A percentile compares a stretch with the other conserved stretches of the same genome.
Evolutionary conservation across 92 coral and sea anemone species (phyloP).

Genomic region (Scolanthus callimorphus): DNA sequence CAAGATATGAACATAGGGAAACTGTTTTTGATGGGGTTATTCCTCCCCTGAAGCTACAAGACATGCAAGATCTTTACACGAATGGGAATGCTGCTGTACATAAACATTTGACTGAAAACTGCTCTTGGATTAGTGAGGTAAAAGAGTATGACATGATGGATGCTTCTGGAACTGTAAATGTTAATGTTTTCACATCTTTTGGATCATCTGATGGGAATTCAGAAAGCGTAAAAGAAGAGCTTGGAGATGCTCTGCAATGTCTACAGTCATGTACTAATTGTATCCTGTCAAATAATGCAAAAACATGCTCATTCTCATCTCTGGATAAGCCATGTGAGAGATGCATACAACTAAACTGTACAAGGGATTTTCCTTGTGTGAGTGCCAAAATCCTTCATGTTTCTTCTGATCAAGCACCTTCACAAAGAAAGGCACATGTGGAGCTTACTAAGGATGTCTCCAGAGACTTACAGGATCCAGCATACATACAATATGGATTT

Average conservation of each 20-base stretch:
- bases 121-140: too few species aligned
- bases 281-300: constrained; percentile 17
- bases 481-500: constrained; percentile 20
- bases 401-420: constrained; percentile 16
- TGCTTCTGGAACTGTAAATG: constrained; percentile 45
- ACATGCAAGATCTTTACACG: constrained; percentile 40
- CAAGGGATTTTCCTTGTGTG: too few species aligned
- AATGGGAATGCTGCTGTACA: constrained; percentile 33
- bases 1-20: constrained; percentile 26
- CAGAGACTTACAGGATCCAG: background rate
- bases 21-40: constrained; percentile 40
- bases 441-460: constrained; percentile 12
- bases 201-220: constrained; percentile 30
- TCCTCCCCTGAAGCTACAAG: constrained; percentile 13
- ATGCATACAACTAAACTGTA: constrained; percentile 6
- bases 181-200: constrained; percentile 36
- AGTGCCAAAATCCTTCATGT: constrained; percentile 8
- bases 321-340: constrained; percentile 13
- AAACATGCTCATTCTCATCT: constrained; percentile 7
- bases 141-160: constrained; percentile 42
- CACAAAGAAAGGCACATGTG: constrained; percentile 19
- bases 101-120: constrained; percentile 26
- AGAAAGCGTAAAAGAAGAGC: constrained; percentile 25
- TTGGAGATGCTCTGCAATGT: constrained; percentile 10
- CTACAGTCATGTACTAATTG: constrained; percentile 33